Conservation (phyloP, 2,113 vertebrate genomes). For the Dunckerocampus dactyliophorus region DNA sequence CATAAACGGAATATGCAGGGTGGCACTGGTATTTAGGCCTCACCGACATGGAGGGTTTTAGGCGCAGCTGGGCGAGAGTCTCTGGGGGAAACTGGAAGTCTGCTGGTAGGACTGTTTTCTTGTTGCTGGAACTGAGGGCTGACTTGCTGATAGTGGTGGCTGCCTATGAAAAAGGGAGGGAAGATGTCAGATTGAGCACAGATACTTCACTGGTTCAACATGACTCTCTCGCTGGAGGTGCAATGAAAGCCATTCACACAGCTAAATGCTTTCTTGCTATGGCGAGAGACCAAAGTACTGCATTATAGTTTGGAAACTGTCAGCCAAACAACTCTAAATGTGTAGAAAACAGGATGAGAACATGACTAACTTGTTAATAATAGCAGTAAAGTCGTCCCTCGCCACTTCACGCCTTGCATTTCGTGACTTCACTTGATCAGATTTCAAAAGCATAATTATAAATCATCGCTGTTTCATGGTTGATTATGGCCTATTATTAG, state of each 20-base stretch:
- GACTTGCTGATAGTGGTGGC: slow-evolving; percentile 76
- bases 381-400: not conserved
- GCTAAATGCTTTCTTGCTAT: slow-evolving; percentile 16
- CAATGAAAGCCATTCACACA: slow-evolving; percentile 11
- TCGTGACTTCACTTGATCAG: no score
- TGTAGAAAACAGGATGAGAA: no score
- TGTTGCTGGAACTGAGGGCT: slow-evolving; percentile 73
- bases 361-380: no score
- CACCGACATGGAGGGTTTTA: slow-evolving; percentile 82
- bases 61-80: slow-evolving; percentile 77
- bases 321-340: no score
- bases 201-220: not conserved
- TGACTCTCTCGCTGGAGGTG: not conserved
- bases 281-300: not conserved
- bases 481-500: no score
- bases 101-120: slow-evolving; percentile 79
- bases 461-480: no score
- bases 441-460: no score
- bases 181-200: not conserved
- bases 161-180: slow-evolving; percentile 66
- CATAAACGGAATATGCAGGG: not conserved
- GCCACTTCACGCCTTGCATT: no score
- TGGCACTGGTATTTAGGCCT: slow-evolving; percentile 17
- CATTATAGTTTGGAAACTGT: not conserved
- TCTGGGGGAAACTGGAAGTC: slow-evolving; percentile 84